phyloP scores from a whole-genome alignment of 2,113 vertebrate species.

The Columbina picui region DNA sequence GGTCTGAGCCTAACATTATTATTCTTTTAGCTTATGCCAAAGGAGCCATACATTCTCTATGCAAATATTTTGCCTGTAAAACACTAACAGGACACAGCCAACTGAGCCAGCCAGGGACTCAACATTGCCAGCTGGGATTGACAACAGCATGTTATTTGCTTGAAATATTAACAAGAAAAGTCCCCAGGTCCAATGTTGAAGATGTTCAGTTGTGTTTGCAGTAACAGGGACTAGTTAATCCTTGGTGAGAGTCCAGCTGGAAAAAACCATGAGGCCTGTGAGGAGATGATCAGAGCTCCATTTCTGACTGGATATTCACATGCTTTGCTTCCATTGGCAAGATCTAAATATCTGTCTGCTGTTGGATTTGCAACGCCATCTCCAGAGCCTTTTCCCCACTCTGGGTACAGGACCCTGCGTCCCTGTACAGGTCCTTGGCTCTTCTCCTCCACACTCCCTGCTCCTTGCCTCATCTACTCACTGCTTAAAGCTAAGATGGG shows the following conservation, averaged over 20 bases:
- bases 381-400: background rate
- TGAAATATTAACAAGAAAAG: background rate
- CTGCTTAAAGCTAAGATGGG: background rate
- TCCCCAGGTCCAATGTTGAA: background rate
- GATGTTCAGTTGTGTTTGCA: background rate
- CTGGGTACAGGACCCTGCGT: too few species aligned
- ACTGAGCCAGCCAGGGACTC: background rate
- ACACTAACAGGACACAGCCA: background rate
- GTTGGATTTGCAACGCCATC: background rate
- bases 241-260: background rate
- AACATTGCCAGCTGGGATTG: background rate
- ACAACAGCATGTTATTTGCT: background rate
- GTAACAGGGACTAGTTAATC: background rate
- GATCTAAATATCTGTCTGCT: background rate
- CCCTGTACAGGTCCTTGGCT: background rate
- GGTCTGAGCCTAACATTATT: background rate
- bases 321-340: background rate
- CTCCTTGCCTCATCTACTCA: background rate
- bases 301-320: background rate
- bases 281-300: background rate
- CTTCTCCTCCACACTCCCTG: background rate
- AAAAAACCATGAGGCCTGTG: background rate
- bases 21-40: background rate
- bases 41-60: background rate
- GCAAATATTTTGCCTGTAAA: background rate